These are phyloP conservation scores for Lagorchestes hirsutus DNA, from an alignment of 2,797 vertebrate genomes.

Conservation along the genomic window DNA sequence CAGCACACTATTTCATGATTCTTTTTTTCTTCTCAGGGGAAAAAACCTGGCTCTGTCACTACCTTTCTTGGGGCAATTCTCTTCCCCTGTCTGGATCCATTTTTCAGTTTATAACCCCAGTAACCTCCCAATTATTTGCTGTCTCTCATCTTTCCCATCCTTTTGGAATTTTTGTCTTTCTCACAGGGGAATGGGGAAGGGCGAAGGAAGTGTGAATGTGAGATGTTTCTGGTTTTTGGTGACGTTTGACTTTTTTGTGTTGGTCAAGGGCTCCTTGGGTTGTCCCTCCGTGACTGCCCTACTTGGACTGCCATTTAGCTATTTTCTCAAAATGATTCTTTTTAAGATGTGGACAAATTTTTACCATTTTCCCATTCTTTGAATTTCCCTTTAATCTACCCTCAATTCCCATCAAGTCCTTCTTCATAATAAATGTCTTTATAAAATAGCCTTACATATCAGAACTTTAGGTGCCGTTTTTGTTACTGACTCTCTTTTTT, in stretches of 20 bases:
- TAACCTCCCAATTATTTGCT: not conserved
- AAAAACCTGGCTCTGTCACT: not conserved
- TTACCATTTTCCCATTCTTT: conserved; percentile 30
- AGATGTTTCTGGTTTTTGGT: not conserved
- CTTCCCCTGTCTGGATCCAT: not conserved
- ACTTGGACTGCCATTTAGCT: conserved; percentile 27
- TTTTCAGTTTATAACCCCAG: not conserved
- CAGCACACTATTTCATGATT: conserved; percentile 15
- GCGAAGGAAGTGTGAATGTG: not conserved
- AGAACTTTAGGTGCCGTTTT: not conserved
- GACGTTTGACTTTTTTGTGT: not conserved
- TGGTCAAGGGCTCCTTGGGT: conserved; percentile 4
- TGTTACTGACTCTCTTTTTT: not conserved
- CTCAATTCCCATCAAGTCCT: not conserved
- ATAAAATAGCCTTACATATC: conserved; percentile 1
- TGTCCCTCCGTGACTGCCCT: not conserved
- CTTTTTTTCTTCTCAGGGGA: not conserved
- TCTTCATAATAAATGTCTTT: conserved; percentile 19
- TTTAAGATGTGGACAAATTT: conserved; percentile 36
- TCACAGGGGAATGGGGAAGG: conserved; percentile 1
- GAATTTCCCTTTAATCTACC: not conserved
- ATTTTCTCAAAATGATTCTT: not conserved
- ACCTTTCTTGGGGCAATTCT: not conserved
- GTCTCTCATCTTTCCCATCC: not conserved
- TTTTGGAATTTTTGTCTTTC: not conserved